Evolutionary conservation across 2,888 invertebrate species (phyloP), one percentile per base, ranked within the genome.

Genomic region (Eueremaeus valkanovi): DNA sequence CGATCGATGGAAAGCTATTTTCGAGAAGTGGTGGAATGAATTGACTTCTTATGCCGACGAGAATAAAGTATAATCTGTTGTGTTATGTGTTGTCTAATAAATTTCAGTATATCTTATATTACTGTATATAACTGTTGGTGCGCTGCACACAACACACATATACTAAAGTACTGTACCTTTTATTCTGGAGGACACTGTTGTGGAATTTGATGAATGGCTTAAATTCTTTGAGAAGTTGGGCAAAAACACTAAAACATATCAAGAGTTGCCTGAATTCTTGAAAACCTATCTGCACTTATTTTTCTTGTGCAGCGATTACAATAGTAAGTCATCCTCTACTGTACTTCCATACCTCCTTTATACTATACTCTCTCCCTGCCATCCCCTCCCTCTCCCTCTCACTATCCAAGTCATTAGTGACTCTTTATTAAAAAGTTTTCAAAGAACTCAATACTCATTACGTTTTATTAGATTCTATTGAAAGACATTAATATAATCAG

Each of bases 191-290:
- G 81, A 81, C 76, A 76, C 77, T 27, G 72, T 78, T 21, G 81
- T 81, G 13, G 81, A 81, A 74, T 81, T 81, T 73, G 79, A 80
- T 40, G 81, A 81, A 76, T 81, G 81, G 81, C 74, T 81, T 3
- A 75, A 79, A 74, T 81, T 80, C 74, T 81, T 81, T 63, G 78
- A 79, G 40, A 80, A 79, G 40, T 33, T 81, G n/a, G 80, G 80
- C 3, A 73, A 76, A 49, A 79, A 79, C 31, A 81, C 81, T 6
- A 81, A 80, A 76, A 74, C 72, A 16, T 77, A 77, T 63, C 79
- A 77, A 40, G 79, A 81, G 21, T 74, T 81, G 3, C 81, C 81
- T n/a, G 81, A 81, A 72, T 81, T 81, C 74, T 76, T 81, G 21
- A 78, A 80, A 73, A 79, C 78, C 11, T 81, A 81, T 75, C 75